Conservation (phyloP, 1,140 invertebrate species). For the Thaumetopoea pityocampa region DNA sequence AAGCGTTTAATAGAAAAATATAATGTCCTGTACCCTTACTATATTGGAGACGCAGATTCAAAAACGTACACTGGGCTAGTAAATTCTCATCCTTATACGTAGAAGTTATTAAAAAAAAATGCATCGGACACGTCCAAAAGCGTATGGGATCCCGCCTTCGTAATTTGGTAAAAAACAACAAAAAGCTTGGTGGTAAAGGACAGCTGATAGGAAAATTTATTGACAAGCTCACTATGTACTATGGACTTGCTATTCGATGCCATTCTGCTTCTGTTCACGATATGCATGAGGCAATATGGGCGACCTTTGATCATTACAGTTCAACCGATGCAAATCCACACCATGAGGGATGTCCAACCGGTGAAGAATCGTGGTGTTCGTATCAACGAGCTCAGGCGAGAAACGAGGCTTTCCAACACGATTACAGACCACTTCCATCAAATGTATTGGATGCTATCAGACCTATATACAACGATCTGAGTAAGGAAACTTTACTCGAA, state of each 20-base stretch:
- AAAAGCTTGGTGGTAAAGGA: neutral
- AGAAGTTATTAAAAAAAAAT: no score
- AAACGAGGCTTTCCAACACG: neutral
- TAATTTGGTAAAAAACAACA: neutral
- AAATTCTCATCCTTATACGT: no score
- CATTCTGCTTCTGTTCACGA: constrained; percentile 5
- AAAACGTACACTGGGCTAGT: no score
- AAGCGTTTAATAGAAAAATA: no score
- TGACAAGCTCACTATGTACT: constrained; percentile 3
- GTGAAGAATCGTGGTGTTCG: constrained; percentile 5
- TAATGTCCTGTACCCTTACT: no score
- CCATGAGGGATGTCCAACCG: constrained; percentile 5
- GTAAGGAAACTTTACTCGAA: constrained; percentile 2
- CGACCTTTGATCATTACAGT: constrained; percentile 10
- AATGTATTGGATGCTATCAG: constrained; percentile 7
- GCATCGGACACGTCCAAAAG: neutral
- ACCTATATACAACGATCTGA: constrained; percentile 11
- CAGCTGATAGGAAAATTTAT: neutral
- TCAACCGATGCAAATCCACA: constrained; percentile 14
- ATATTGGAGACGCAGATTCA: no score
- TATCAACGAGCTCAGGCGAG: constrained; percentile 4
- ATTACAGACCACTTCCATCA: constrained; percentile 2
- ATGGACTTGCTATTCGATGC: constrained; percentile 6
- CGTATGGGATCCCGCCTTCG: neutral
- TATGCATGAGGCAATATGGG: constrained; percentile 14